These are phyloP conservation scores for Prosopocoilus inquinatus DNA, from an alignment of 2,888 invertebrate genomes.

Conservation along the genomic window DNA sequence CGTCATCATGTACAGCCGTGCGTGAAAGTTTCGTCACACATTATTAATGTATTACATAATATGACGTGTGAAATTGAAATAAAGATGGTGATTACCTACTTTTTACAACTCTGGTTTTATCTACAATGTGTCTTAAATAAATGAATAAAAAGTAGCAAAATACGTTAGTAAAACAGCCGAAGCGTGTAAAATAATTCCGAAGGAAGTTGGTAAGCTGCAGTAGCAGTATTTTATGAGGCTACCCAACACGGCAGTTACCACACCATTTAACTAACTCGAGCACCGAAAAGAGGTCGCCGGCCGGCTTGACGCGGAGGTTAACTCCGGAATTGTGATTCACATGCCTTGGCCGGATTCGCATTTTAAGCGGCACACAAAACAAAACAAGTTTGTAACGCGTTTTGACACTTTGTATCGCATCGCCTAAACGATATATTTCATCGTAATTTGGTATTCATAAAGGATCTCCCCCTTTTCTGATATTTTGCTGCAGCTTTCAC, in stretches of 20 bases:
- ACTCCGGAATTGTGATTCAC: constrained; percentile 10
- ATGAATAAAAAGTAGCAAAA: too few relatives aligned
- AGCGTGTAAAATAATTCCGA: constrained; percentile 20
- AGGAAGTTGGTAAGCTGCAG: constrained; percentile 15
- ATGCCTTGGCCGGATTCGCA: constrained; percentile 22
- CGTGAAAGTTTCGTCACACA: too few relatives aligned
- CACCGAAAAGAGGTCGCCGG: constrained; percentile 18
- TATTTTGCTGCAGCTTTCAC: too few relatives aligned
- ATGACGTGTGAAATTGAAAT: too few relatives aligned
- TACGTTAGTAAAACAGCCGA: constrained; percentile 10
- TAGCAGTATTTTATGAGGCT: constrained; percentile 20
- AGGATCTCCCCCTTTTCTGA: constrained; percentile 10
- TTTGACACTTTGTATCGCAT: constrained; percentile 35
- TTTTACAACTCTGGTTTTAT: too few relatives aligned
- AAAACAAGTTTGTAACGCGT: constrained; percentile 31
- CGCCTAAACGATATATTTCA: constrained; percentile 33
- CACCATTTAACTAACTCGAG: constrained; percentile 26
- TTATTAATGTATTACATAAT: too few relatives aligned
- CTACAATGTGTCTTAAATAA: too few relatives aligned
- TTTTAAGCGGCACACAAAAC: constrained; percentile 34
- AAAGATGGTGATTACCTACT: too few relatives aligned
- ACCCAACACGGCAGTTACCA: constrained; percentile 25
- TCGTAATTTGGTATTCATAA: constrained; percentile 27
- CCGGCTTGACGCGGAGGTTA: not conserved
- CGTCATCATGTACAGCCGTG: too few relatives aligned